Conservation (phyloP, 2,113 vertebrate genomes). For the Notothenia rossii region DNA sequence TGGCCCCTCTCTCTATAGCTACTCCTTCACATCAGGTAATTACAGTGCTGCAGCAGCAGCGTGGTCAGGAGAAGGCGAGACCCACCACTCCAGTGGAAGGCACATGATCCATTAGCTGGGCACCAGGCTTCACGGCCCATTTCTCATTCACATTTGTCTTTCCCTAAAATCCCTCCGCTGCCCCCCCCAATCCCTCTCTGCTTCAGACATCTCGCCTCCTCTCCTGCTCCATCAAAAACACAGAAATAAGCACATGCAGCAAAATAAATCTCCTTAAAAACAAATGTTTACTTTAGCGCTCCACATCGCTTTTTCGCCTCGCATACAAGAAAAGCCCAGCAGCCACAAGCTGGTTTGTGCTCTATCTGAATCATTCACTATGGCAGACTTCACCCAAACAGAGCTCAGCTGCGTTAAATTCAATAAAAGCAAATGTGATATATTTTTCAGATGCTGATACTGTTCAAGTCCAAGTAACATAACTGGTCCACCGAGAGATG, state of each 20-base stretch:
- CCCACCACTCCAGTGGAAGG: constrained; percentile 64
- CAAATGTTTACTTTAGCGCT: constrained; percentile 31
- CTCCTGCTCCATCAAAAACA: constrained; percentile 36
- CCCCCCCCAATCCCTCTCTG: constrained; percentile 26
- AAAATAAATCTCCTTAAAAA: constrained; percentile 46
- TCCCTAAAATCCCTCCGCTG: constrained; percentile 36
- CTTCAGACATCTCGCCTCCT: constrained; percentile 18
- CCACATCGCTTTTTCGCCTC: constrained; percentile 37
- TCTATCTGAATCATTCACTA: constrained; percentile 44
- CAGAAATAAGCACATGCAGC: constrained; percentile 20
- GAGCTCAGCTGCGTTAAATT: constrained; percentile 58
- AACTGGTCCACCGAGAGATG: constrained; percentile 45
- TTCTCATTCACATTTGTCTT: constrained; percentile 77
- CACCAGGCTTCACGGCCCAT: constrained; percentile 63
- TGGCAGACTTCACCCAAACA: constrained; percentile 50
- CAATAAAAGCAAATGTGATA: constrained; percentile 63
- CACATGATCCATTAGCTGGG: constrained; percentile 79
- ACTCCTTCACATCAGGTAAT: constrained; percentile 69
- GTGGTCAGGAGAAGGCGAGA: constrained; percentile 58
- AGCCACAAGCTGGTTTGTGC: constrained; percentile 22
- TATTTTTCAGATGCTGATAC: constrained; percentile 54
- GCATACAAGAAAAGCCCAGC: constrained; percentile 48
- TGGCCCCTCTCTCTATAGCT: constrained; percentile 41
- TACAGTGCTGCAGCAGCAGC: constrained; percentile 60
- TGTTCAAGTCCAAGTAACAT: constrained; percentile 43